phyloP scores from a whole-genome alignment of 2,888 invertebrate species.

The Limnephilus auricula region DNA sequence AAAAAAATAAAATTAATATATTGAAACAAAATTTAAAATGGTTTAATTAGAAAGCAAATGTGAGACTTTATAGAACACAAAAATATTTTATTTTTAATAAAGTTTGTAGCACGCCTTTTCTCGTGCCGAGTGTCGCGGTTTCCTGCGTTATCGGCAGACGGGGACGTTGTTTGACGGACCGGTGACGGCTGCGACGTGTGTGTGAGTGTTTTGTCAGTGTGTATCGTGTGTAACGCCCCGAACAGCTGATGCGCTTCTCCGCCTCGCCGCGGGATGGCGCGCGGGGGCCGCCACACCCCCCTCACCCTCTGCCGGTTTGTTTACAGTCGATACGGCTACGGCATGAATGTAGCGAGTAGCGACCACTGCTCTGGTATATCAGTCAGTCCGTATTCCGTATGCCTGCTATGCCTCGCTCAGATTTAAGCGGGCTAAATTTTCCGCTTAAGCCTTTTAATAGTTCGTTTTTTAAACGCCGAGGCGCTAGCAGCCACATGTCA shows the following conservation, averaged over 20 bases:
- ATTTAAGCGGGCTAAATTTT: too few relatives aligned
- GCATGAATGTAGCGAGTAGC: neutral
- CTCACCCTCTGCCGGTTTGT: constrained; percentile 49
- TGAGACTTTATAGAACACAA: too few relatives aligned
- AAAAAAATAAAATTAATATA: too few relatives aligned
- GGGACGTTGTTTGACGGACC: neutral
- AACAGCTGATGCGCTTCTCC: constrained; percentile 55
- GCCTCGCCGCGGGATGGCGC: constrained; percentile 54
- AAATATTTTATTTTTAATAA: neutral
- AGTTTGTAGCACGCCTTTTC: neutral
- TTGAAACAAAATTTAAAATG: too few relatives aligned
- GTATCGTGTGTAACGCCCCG: constrained; percentile 54
- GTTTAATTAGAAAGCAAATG: too few relatives aligned
- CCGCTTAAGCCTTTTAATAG: too few relatives aligned
- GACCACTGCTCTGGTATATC: neutral
- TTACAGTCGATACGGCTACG: constrained; percentile 54
- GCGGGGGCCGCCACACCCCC: constrained; percentile 5
- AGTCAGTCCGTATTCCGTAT: too few relatives aligned
- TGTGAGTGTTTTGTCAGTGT: neutral
- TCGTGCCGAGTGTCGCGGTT: neutral
- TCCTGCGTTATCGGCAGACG: constrained; percentile 23
- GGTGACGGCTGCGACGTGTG: neutral
- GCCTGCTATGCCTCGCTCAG: too few relatives aligned
- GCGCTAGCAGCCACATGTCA: too few relatives aligned
- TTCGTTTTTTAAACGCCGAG: too few relatives aligned